Percentiles rank a stretch among this genome's conserved stretches.
Evolutionary conservation across 1,140 invertebrate genomes (phyloP).

Genomic region (Babylonia areolata): DNA sequence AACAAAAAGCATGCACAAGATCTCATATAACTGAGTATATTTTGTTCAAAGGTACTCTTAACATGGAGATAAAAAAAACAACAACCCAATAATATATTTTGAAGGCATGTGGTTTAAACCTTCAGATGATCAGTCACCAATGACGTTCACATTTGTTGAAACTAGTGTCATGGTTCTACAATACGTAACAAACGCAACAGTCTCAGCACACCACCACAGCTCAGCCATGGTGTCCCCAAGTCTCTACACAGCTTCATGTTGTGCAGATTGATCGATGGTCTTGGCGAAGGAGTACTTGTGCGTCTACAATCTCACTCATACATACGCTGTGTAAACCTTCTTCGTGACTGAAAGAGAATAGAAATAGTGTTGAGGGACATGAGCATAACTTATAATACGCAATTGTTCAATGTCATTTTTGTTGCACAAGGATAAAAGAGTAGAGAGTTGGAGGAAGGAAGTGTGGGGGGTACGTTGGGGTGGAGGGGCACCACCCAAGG

Average conservation of each 20-base stretch:
- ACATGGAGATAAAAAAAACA: no score
- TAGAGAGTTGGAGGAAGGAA: no score
- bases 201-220: background rate
- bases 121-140: background rate
- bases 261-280: background rate
- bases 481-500: no score
- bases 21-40: no score
- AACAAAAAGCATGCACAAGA: background rate
- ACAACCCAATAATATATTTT: no score
- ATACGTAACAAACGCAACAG: background rate
- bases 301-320: background rate
- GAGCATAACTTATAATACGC: no score
- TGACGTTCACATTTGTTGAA: background rate
- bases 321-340: constrained; percentile 19
- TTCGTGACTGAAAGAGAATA: constrained; percentile 21
- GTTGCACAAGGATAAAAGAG: no score
- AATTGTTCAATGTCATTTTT: no score
- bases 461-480: no score
- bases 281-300: background rate
- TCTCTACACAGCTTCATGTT: background rate
- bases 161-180: background rate
- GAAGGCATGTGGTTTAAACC: background rate
- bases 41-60: no score
- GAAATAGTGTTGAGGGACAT: no score
- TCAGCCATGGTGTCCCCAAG: background rate